Evolutionary conservation across 23 tunicate genomes (phyloP).

Genomic region (Aplidium turbinatum): DNA sequence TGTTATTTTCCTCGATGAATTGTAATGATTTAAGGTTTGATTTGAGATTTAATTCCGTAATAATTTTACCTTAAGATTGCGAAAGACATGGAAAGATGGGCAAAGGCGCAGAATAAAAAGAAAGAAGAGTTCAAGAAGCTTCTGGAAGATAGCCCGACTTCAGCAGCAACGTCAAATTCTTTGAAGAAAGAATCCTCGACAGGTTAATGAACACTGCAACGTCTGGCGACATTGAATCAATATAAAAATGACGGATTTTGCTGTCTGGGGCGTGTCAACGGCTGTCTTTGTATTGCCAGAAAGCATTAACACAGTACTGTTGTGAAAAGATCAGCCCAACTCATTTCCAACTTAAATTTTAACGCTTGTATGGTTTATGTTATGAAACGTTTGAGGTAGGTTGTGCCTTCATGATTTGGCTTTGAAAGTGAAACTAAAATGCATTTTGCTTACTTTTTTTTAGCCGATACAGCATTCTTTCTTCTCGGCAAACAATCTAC

Average conservation of each 20-base stretch:
- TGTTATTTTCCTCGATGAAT: background rate
- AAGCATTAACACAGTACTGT: too few relatives aligned
- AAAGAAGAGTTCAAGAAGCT: slow-evolving; percentile 72
- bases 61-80: slow-evolving; percentile 54
- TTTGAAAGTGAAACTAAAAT: too few relatives aligned
- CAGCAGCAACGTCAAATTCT: slow-evolving; percentile 1
- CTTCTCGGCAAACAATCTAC: slow-evolving; percentile 53
- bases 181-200: slow-evolving; percentile 43
- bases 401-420: too few relatives aligned
- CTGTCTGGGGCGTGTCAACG: too few relatives aligned
- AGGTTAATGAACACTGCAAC: slow-evolving; percentile 10
- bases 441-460: slow-evolving; percentile 9
- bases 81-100: slow-evolving; percentile 97
- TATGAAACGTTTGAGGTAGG: too few relatives aligned
- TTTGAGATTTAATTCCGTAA: background rate
- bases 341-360: too few relatives aligned
- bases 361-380: too few relatives aligned
- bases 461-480: slow-evolving; percentile 76
- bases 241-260: too few relatives aligned
- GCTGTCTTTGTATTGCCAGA: too few relatives aligned
- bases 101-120: slow-evolving; percentile 94
- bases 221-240: too few relatives aligned
- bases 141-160: slow-evolving; percentile 44
- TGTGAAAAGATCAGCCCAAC: too few relatives aligned
- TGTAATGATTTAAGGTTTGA: background rate